A percentile compares a stretch with the other conserved stretches of the same genome.
phyloP scores from a whole-genome alignment of 2,797 vertebrate species.

The Enteromius fasciolatus region DNA sequence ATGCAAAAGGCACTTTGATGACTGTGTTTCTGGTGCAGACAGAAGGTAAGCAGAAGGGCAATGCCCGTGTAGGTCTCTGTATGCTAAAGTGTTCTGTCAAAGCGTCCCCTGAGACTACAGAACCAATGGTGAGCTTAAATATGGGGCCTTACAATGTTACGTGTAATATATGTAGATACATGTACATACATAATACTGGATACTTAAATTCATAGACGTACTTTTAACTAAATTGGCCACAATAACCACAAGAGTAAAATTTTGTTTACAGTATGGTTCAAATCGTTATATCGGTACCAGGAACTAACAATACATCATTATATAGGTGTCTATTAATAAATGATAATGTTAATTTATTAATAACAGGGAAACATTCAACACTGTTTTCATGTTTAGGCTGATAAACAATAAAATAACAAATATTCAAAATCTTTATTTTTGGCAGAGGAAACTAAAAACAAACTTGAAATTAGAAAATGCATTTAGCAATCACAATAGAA shows the following conservation, averaged over 20 bases:
- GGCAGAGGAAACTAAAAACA: neutral
- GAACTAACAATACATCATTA: neutral
- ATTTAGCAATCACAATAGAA: neutral
- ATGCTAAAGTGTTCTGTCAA: conserved; percentile 35
- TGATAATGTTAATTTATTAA: neutral
- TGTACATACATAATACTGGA: conserved; percentile 9
- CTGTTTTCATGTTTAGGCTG: neutral
- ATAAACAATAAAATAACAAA: neutral
- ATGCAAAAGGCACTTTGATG: conserved; percentile 50
- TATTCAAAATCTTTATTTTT: neutral
- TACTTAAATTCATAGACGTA: neutral
- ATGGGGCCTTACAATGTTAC: conserved; percentile 44
- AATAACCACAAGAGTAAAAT: neutral
- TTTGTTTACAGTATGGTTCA: neutral
- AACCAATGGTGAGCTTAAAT: conserved; percentile 55
- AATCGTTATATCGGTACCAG: too few relatives aligned
- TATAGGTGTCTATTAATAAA: neutral
- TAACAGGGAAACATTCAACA: neutral
- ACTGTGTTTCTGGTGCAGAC: conserved; percentile 44
- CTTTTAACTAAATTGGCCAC: neutral
- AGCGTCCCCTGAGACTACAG: conserved; percentile 46
- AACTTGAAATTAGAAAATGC: neutral
- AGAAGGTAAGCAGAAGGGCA: conserved; percentile 46
- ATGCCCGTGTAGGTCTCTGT: conserved; percentile 35
- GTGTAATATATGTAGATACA: conserved; percentile 19